Base-by-base conservation (phyloP, 2,888 invertebrate genomes). In the Diadegma fenestrale region DNA sequence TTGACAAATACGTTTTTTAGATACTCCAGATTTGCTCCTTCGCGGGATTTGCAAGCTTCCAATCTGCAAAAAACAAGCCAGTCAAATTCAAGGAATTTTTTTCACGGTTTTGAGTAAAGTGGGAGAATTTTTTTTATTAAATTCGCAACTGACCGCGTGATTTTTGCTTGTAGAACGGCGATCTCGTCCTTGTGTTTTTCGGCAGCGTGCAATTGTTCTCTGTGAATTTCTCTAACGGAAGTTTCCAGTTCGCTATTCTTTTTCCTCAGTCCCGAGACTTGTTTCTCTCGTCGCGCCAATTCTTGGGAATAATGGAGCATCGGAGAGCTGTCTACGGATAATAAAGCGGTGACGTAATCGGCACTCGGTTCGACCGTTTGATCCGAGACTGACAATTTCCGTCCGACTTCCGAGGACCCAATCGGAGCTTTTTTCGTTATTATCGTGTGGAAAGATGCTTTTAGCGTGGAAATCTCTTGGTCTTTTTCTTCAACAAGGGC, bases 1-100 rank as follows among this genome's bases (percentile, higher is more conserved):
- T 97, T 97, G 76, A 98, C 95, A 75, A 98, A 96, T 5, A 98
- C 98, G 94, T 98, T 98, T 93, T 98, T 98, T 80, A 98, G 94
- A 92, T 98, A 98, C 93, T 98, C 98, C 54, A 98, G 94, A 94
- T 98, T 98, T 0, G 98, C 97, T 8, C 97, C 97, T 93, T 98
- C 97, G 0, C 97, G 95, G 1, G 97, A 97, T 90, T 97, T 97
- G 88, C 95, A 96, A n/a, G 96, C 95, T 89, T 96, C 95, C 82
- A 97, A 93, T 90, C 97, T 96, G 93, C 14, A 22, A 7, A 14
- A 84, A 75, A 78, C n/a, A 45, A 76, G 33, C 61, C 22, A n/a
- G 64, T 61, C 33, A 17, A 48, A 41, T 43, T 58, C 10, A 12
- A 26, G 58, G 14, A 0, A 14, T 26, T 58, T 58, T 26, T 26